Conservation (phyloP, 2,113 vertebrate species). For the Marmota monax region DNA sequence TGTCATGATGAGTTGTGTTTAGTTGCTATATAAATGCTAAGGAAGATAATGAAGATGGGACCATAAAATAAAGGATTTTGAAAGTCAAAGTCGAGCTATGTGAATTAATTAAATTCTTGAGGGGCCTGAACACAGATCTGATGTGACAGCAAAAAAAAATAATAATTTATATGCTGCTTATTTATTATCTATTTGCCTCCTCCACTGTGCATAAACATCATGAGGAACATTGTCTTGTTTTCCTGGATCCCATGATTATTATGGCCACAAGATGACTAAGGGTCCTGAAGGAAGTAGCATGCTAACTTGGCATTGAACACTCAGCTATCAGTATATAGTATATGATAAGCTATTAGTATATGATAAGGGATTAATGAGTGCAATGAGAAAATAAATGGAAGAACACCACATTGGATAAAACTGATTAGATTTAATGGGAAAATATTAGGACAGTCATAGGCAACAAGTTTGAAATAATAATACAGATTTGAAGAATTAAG, state of each 20-base stretch:
- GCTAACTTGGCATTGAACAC: background rate
- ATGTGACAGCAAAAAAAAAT: background rate
- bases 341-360: background rate
- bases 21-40: background rate
- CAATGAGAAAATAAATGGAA: background rate
- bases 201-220: background rate
- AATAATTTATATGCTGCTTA: conserved; percentile 16
- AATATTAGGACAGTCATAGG: background rate
- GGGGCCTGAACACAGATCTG: background rate
- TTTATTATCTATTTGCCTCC: conserved; percentile 5
- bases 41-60: background rate
- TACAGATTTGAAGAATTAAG: background rate
- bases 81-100: background rate
- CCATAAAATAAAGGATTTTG: background rate
- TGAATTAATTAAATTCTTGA: background rate
- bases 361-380: background rate
- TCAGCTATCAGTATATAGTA: background rate
- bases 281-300: background rate
- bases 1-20: background rate
- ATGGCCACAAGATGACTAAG: background rate
- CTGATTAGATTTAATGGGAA: background rate
- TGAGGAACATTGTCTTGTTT: background rate
- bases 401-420: background rate
- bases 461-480: background rate
- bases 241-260: background rate